Base-by-base conservation (phyloP, 2,113 vertebrate species). In the Pelobates fuscus region DNA sequence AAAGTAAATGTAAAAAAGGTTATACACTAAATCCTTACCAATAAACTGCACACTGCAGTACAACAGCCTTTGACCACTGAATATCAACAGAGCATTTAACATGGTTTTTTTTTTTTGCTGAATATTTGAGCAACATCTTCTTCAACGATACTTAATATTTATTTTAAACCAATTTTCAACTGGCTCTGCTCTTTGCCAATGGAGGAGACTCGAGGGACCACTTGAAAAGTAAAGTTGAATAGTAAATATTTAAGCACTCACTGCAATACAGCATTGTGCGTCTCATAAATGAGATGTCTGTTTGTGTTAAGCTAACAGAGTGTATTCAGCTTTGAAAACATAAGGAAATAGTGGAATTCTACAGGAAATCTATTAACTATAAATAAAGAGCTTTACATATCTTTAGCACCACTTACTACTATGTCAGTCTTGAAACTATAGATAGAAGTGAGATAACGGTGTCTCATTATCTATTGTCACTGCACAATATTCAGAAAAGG, bases 91-190 rank as follows among this genome's bases (percentile, higher is more conserved):
- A 18, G 55, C 52, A 43, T 25, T 4, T 11, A 57, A 21, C 12
- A 20, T 17, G n/a, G n/a, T n/a, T n/a, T n/a, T 30, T 30, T 12
- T 25, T 3, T 10, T 14, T 20, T 43, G 30, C 21, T 21, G 15
- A 30, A 15, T 54, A 63, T 66, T 23, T n/a, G 15, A 43, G 60
- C 23, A 30, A 5, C 32, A 37, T 5, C 21, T 37, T 26, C 15
- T 30, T 65, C 30, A 43, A 41, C 41, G 49, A 52, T 59, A 29
- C 65, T 59, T 66, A 52, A 67, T 75, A 52, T 67, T 67, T 67
- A 75, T 67, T 75, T 59, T 75, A 75, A 75, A 67, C 52, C 29
- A 37, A 57, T 67, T 74, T 75, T 66, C 54, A 67, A 32, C 54
- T 29, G 52, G 32, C 32, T 58, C 12, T 67, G 5, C 62, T 66